Base-by-base conservation (phyloP, 2,797 vertebrate genomes). In the Paratrypauchen microcephalus region DNA sequence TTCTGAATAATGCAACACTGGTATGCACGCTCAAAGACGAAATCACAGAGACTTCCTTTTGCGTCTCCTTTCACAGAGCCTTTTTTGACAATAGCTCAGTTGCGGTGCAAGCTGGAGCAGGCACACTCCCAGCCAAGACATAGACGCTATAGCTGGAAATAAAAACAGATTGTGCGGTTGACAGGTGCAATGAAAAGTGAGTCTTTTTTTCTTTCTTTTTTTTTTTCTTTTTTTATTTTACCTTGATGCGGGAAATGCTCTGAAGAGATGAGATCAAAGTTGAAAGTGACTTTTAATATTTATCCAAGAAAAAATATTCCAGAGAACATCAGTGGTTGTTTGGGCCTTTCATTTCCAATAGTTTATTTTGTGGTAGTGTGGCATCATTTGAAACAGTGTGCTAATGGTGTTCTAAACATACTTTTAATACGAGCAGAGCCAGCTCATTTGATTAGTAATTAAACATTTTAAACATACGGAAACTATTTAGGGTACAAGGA, bases 121-220 rank as follows among this genome's bases (percentile, higher is more conserved):
- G 65, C 74, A 71, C 66, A 84, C 83, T 81, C 85, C 65, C 68
- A 83, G 64, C 78, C 66, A 81, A 82, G 78, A 87, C 77, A 84
- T 77, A 80, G 79, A 85, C 60, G 79, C 72, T 82, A 73, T 82
- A 73, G 78, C 80, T 80, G 69, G 68, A 82, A 81, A 87, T 80
- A 88, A 85, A 88, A 85, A 84, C 81, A 90, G 83, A 89, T 81
- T 88, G 86, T 87, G 84, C 77, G 73, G 80, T 77, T 89, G 90
- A 90, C 90, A 88, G 85, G 82, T 86, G 79, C 78, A 87, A 87
- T 86, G 81, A 87, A 85, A 86, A 84, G 81, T 82, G 78, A 74
- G 85, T 75, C 79, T 69, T 79, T 87, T 88, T 65, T 48, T 26
- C 16, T 28, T 28, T 1, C 1, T 32, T 32, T 62, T 62, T 61